Evolutionary conservation across 2,888 invertebrate species (phyloP).

Genomic region (Globia sparganii): DNA sequence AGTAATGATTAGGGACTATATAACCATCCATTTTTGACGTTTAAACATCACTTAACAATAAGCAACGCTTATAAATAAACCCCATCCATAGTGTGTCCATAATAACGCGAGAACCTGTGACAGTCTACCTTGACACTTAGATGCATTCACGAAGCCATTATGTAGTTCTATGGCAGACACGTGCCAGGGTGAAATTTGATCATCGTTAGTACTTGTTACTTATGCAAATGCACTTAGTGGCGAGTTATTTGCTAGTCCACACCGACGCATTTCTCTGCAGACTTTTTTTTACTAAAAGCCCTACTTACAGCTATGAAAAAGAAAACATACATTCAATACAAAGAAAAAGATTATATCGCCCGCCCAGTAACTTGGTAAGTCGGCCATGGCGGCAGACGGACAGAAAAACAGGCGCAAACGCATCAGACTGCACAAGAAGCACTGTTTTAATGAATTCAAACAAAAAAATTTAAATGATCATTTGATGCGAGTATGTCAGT

Average conservation of each 20-base stretch:
- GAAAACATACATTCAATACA: not conserved
- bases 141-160: not conserved
- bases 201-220: conserved; percentile 39
- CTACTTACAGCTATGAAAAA: not conserved
- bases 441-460: conserved; percentile 22
- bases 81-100: not conserved
- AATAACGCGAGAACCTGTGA: not conserved
- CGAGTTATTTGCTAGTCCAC: conserved; percentile 6
- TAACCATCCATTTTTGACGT: too few species aligned
- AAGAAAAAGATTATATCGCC: not conserved
- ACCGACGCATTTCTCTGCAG: not conserved
- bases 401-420: conserved; percentile 35
- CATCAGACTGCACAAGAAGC: conserved; percentile 32
- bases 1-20: too few species aligned
- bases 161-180: conserved; percentile 3
- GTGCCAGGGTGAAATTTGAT: conserved; percentile 19
- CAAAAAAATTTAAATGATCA: conserved; percentile 22
- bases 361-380: not conserved
- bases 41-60: too few species aligned
- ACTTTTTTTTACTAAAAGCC: not conserved
- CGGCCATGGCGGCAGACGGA: not conserved
- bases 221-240: conserved; percentile 26
- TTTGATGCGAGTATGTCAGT: conserved; percentile 27
- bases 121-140: not conserved
- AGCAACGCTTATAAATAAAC: too few species aligned